phyloP scores from a whole-genome alignment of 92 coral and sea anemone species.

The Montipora capitata region DNA sequence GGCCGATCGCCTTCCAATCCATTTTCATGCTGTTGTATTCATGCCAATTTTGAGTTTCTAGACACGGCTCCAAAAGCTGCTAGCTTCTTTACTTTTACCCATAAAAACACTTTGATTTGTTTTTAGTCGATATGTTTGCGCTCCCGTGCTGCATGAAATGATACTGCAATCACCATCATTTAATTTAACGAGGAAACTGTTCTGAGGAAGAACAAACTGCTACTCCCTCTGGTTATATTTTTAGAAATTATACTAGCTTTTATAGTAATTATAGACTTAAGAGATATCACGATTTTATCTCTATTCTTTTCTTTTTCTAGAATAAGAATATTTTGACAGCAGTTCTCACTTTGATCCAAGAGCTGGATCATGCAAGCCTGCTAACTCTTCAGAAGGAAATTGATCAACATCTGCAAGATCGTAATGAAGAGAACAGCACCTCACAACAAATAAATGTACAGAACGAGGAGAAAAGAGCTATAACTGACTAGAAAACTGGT shows the following conservation, averaged over 20 bases:
- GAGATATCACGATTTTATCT: background rate
- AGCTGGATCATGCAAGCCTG: constrained; percentile 85
- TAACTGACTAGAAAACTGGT: background rate
- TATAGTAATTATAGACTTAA: background rate
- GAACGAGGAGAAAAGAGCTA: constrained; percentile 5
- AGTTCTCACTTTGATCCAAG: constrained; percentile 86
- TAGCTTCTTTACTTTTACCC: no score
- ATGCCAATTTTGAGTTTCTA: no score
- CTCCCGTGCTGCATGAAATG: no score
- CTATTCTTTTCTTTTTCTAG: constrained; percentile 43
- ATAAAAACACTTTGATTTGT: no score
- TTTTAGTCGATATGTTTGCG: no score
- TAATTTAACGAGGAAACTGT: no score
- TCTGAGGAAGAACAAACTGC: no score
- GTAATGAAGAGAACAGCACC: constrained; percentile 19
- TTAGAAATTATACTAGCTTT: background rate
- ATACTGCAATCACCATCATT: no score
- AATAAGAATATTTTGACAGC: constrained; percentile 92
- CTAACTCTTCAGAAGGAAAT: constrained; percentile 81
- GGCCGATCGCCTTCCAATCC: no score
- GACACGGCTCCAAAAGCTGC: no score
- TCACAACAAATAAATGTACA: background rate
- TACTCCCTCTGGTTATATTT: no score
- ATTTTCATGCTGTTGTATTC: no score
- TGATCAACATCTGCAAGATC: constrained; percentile 76